These are phyloP conservation scores for Tachina fera DNA, from an alignment of 2,888 invertebrate genomes.

Conservation along the genomic window DNA sequence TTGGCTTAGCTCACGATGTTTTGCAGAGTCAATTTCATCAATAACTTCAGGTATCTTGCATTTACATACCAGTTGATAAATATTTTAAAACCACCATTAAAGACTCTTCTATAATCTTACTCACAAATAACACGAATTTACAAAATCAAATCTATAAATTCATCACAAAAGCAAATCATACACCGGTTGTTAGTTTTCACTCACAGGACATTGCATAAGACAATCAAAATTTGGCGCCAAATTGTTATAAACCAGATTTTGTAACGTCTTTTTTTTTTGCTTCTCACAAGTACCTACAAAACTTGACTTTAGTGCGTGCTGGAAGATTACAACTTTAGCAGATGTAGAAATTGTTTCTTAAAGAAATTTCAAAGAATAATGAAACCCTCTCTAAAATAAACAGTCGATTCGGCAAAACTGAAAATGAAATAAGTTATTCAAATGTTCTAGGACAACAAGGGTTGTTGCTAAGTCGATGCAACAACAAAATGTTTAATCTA, in stretches of 20 bases:
- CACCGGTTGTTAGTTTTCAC: conserved; percentile 27
- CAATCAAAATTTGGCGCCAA: conserved; percentile 47
- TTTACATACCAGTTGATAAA: too few species aligned
- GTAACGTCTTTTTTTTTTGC: conserved; percentile 65
- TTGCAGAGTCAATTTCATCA: too few species aligned
- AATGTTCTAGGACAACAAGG: conserved; percentile 49
- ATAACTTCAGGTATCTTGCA: too few species aligned
- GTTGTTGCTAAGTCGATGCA: conserved; percentile 50
- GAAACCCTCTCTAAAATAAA: conserved; percentile 39
- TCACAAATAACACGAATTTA: too few species aligned
- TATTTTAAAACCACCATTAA: too few species aligned
- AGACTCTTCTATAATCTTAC: too few species aligned
- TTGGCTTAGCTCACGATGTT: too few species aligned
- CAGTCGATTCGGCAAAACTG: conserved; percentile 23
- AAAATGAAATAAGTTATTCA: not conserved
- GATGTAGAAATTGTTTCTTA: conserved; percentile 63
- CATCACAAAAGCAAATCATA: conserved; percentile 15
- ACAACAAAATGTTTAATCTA: conserved; percentile 20
- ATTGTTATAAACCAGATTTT: conserved; percentile 38
- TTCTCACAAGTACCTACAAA: conserved; percentile 5
- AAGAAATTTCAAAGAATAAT: conserved; percentile 43
- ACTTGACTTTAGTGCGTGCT: conserved; percentile 48
- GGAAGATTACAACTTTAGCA: conserved; percentile 53
- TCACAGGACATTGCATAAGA: conserved; percentile 23
- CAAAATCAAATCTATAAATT: too few species aligned